phyloP scores from a whole-genome alignment of 2,113 vertebrate genomes.

The Elgaria multicarinata region DNA sequence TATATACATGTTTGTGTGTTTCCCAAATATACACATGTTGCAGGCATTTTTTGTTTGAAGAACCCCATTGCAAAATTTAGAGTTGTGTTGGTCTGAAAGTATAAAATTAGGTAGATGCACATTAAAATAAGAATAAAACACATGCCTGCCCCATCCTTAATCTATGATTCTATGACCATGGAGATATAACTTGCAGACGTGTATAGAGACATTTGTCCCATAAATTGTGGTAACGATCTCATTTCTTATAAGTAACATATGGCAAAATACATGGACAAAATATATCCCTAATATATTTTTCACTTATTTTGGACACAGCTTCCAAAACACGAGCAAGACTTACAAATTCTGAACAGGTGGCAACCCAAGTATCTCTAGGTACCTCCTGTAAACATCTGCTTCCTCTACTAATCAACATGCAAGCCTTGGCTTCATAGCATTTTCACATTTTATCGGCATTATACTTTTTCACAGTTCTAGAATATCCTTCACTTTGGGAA shows the following conservation, averaged over 20 bases:
- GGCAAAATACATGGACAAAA: not conserved
- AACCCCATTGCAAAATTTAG: too few relatives aligned
- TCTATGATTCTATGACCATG: not conserved
- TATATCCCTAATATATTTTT: not conserved
- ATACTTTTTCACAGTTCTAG: not conserved
- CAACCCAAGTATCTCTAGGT: not conserved
- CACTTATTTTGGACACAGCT: not conserved
- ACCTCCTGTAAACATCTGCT: not conserved
- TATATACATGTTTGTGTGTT: too few relatives aligned
- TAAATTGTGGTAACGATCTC: not conserved
- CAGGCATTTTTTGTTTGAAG: too few relatives aligned
- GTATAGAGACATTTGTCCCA: not conserved
- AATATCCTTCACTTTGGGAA: constrained; percentile 14
- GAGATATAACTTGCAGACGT: not conserved
- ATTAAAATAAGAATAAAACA: too few relatives aligned
- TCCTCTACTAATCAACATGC: not conserved
- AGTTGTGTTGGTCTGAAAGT: too few relatives aligned
- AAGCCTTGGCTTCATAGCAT: not conserved
- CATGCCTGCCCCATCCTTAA: too few relatives aligned
- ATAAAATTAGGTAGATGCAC: too few relatives aligned
- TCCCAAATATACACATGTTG: too few relatives aligned
- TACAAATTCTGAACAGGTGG: not conserved
- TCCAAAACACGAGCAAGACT: not conserved
- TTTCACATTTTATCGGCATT: constrained; percentile 20
- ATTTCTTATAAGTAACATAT: not conserved